Conservation (phyloP, 2,888 invertebrate species). For the Panopea generosa region DNA sequence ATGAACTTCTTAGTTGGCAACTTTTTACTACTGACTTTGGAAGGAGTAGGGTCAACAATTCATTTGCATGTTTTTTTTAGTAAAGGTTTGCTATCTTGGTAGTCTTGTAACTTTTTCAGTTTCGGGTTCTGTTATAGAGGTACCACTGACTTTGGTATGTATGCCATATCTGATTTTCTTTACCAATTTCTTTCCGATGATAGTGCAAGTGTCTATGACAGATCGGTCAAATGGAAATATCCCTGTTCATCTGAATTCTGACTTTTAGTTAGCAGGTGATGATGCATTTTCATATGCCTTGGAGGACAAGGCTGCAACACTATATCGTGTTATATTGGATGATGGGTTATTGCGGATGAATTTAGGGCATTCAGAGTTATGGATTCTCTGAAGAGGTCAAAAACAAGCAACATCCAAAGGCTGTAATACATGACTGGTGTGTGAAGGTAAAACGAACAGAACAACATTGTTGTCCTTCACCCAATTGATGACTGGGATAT, state of each 20-base stretch:
- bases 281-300: slow-evolving; percentile 20
- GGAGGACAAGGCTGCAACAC: slow-evolving; percentile 31
- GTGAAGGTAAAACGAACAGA: slow-evolving; percentile 29
- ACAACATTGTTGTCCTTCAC: slow-evolving; percentile 29
- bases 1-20: too few species aligned
- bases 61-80: too few species aligned
- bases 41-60: too few species aligned
- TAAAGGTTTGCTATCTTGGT: too few species aligned
- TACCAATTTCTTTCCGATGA: too few species aligned
- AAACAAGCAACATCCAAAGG: slow-evolving; percentile 29
- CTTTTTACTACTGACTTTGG: too few species aligned
- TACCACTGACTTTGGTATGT: too few species aligned
- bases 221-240: slow-evolving; percentile 25
- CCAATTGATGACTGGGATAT: slow-evolving; percentile 39
- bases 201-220: not conserved
- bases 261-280: slow-evolving; percentile 15
- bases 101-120: too few species aligned
- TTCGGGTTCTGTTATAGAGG: too few species aligned
- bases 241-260: slow-evolving; percentile 33
- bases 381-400: slow-evolving; percentile 35
- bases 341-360: slow-evolving; percentile 31
- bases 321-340: slow-evolving; percentile 31
- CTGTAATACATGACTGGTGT: too few species aligned
- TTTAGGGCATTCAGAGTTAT: slow-evolving; percentile 28
- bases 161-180: too few species aligned